Evolutionary conservation across 1,140 invertebrate species (phyloP).

Genomic region (Hylaeus volcanicus): DNA sequence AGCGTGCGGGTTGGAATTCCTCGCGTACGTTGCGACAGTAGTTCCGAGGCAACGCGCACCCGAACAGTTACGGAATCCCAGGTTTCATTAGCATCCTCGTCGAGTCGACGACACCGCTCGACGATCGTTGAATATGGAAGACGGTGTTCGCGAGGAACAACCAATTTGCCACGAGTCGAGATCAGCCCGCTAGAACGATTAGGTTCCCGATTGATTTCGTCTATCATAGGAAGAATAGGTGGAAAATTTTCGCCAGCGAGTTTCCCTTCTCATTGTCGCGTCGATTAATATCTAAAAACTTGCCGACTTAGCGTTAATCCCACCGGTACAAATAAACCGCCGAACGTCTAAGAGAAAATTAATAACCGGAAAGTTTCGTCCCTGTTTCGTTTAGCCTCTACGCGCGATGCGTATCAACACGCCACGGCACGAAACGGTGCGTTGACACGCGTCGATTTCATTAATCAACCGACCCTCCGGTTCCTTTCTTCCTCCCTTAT

Average conservation of each 20-base stretch:
- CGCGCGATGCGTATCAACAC: constrained; percentile 9
- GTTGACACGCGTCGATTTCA: constrained; percentile 40
- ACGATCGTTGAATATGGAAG: constrained; percentile 18
- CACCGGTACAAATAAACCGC: constrained; percentile 37
- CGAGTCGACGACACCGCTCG: not conserved
- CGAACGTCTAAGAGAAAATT: constrained; percentile 45
- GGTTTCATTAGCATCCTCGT: not conserved
- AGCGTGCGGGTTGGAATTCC: not conserved
- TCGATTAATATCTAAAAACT: constrained; percentile 49
- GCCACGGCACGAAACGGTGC: constrained; percentile 17
- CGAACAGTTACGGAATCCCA: not conserved
- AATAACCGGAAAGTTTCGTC: constrained; percentile 58
- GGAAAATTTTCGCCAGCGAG: not conserved
- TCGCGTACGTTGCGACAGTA: not conserved
- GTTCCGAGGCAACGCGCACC: not conserved
- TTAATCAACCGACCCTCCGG: constrained; percentile 27
- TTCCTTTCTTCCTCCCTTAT: not conserved
- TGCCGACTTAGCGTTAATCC: constrained; percentile 42
- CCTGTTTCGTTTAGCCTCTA: constrained; percentile 27
- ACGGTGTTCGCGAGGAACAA: constrained; percentile 8
- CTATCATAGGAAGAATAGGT: not conserved
- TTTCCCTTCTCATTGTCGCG: not conserved
- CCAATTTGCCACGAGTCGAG: constrained; percentile 5
- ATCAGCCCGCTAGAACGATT: not conserved
- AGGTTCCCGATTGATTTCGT: not conserved